Conservation (phyloP, 2,113 vertebrate species). For the Sander lucioperca region DNA sequence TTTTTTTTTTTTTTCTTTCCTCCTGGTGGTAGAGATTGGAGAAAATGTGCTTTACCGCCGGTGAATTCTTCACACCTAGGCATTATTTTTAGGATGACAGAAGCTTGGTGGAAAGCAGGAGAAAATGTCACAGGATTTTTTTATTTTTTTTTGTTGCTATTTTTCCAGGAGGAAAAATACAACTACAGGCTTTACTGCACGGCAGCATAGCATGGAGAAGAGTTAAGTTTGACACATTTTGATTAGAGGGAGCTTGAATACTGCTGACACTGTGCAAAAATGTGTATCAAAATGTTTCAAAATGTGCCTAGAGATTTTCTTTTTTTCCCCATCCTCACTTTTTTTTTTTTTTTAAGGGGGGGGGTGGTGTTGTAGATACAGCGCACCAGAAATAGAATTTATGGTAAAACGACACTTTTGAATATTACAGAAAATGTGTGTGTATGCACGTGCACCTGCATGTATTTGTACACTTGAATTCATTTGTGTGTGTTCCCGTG, state of each 20-base stretch:
- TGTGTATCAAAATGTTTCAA: slow-evolving; percentile 39
- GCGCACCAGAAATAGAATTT: slow-evolving; percentile 23
- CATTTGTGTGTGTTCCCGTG: background rate
- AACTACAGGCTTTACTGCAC: background rate
- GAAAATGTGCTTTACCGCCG: slow-evolving; percentile 28
- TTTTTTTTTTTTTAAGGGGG: background rate
- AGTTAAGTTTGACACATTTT: slow-evolving; percentile 52
- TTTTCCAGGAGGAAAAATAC: slow-evolving; percentile 37
- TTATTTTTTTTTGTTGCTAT: slow-evolving; percentile 4
- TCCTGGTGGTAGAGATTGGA: slow-evolving; percentile 11
- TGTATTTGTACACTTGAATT: background rate
- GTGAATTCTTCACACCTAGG: slow-evolving; percentile 25
- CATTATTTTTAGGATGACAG: slow-evolving; percentile 54
- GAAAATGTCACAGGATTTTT: slow-evolving; percentile 38
- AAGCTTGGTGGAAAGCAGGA: slow-evolving; percentile 35
- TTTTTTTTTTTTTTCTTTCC: background rate
- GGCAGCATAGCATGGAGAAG: background rate
- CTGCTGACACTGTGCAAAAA: slow-evolving; percentile 43
- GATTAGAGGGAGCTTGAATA: slow-evolving; percentile 50
- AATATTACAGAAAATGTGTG: slow-evolving; percentile 24
- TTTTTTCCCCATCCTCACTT: background rate
- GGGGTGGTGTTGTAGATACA: slow-evolving; percentile 6
- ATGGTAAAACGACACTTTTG: slow-evolving; percentile 52
- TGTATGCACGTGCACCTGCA: background rate
- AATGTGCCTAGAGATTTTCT: slow-evolving; percentile 4